phyloP scores from a whole-genome alignment of 2,113 vertebrate species.

The Larimichthys polyactis region DNA sequence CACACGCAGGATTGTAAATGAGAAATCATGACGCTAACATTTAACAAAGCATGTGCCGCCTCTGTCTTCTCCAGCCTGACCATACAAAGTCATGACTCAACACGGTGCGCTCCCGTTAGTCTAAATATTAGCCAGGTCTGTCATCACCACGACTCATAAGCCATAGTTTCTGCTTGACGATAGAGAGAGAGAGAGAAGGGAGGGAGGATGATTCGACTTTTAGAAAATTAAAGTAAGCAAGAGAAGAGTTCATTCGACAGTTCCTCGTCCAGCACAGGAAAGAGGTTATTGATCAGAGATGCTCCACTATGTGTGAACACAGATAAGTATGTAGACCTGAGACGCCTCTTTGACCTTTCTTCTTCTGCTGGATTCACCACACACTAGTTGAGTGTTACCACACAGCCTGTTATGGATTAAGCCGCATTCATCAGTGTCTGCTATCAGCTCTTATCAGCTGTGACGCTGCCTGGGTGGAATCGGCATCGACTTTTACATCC shows the following conservation, averaged over 20 bases:
- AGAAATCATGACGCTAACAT: background rate
- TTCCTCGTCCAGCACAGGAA: background rate
- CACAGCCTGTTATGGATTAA: conserved; percentile 14
- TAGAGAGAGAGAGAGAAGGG: background rate
- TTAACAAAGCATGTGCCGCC: background rate
- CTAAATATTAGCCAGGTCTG: conserved; percentile 61
- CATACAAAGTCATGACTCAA: conserved; percentile 69
- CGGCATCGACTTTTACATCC: background rate
- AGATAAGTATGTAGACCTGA: background rate
- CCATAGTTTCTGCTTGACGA: conserved; percentile 8
- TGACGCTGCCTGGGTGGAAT: background rate
- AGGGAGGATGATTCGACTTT: background rate
- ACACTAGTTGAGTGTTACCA: background rate
- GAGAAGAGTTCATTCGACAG: background rate
- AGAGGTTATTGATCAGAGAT: background rate
- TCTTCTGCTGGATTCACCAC: background rate
- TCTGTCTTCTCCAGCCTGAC: conserved; percentile 37
- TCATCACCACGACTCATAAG: conserved; percentile 1
- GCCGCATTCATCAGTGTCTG: background rate
- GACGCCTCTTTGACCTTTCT: background rate
- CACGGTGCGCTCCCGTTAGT: conserved; percentile 21
- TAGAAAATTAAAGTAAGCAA: background rate
- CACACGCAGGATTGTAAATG: background rate
- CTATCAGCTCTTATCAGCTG: conserved; percentile 44
- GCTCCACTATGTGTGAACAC: background rate